These are phyloP conservation scores for Apis dorsata DNA, from an alignment of 1,140 invertebrate species.

Conservation along the genomic window DNA sequence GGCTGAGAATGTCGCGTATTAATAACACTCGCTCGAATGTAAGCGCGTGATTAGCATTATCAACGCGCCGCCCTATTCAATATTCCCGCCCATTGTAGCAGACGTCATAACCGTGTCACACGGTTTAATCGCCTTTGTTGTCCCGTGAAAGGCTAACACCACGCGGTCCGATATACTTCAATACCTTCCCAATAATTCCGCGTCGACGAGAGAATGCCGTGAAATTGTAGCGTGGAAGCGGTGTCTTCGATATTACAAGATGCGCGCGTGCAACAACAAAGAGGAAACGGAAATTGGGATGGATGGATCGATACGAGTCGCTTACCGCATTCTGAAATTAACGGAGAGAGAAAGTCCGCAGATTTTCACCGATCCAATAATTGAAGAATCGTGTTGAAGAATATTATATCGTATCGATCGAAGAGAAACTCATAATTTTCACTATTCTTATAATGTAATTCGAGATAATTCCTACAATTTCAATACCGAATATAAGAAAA, in stretches of 20 bases:
- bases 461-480: too few species aligned
- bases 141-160: conserved; percentile 48
- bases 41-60: conserved; percentile 49
- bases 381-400: too few species aligned
- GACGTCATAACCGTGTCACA: conserved; percentile 39
- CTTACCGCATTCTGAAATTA: conserved; percentile 9
- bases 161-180: conserved; percentile 45
- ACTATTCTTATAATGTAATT: too few species aligned
- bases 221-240: conserved; percentile 31
- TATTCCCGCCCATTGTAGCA: conserved; percentile 44
- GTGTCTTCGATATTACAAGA: conserved; percentile 59
- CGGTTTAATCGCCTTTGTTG: conserved; percentile 61
- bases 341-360: neutral
- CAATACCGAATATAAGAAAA: too few species aligned
- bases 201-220: conserved; percentile 43
- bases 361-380: too few species aligned
- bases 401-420: too few species aligned
- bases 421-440: too few species aligned
- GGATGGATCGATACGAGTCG: conserved; percentile 26
- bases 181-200: conserved; percentile 61
- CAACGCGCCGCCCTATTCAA: conserved; percentile 35
- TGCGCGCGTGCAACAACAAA: conserved; percentile 15
- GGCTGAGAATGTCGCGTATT: conserved; percentile 32
- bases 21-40: conserved; percentile 36
- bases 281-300: conserved; percentile 42